A percentile compares a stretch with the other conserved stretches of the same genome.
Evolutionary conservation across 2,888 invertebrate genomes (phyloP).

Genomic region (Allygus modestus): DNA sequence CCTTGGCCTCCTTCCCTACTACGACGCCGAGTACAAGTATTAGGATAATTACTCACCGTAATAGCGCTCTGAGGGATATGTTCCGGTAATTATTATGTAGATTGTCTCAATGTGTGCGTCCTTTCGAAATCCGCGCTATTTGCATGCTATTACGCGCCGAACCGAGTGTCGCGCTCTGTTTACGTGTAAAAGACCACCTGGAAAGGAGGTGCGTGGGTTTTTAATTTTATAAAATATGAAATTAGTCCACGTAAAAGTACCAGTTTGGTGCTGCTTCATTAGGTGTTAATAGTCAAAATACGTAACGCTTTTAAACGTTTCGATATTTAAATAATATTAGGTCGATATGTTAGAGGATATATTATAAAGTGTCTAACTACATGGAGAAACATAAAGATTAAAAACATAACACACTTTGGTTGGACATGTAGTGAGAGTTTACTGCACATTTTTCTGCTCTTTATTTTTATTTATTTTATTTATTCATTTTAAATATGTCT

Average conservation of each 20-base stretch:
- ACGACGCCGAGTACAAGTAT: not conserved
- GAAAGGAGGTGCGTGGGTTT: constrained; percentile 9
- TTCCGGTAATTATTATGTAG: constrained; percentile 43
- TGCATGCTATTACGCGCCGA: constrained; percentile 22
- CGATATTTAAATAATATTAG: too few relatives aligned
- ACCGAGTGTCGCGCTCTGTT: constrained; percentile 1
- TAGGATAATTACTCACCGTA: constrained; percentile 2
- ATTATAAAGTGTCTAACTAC: too few relatives aligned
- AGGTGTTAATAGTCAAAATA: not conserved
- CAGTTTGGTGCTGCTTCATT: not conserved
- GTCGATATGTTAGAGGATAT: too few relatives aligned
- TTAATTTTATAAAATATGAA: not conserved
- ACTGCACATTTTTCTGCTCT: too few relatives aligned
- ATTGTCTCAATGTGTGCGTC: constrained; percentile 12
- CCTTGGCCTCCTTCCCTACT: constrained; percentile 28
- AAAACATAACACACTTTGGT: too few relatives aligned
- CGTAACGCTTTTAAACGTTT: too few relatives aligned
- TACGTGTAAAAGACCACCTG: constrained; percentile 10
- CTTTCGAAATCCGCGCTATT: constrained; percentile 31
- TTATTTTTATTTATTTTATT: too few relatives aligned
- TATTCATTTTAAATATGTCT: too few relatives aligned
- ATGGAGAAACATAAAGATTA: too few relatives aligned
- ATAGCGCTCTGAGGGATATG: not conserved
- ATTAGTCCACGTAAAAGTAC: not conserved
- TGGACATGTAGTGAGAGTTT: too few relatives aligned